These are phyloP conservation scores for Sus cebifrons DNA, from an alignment of 2,797 vertebrate genomes.

Conservation along the genomic window DNA sequence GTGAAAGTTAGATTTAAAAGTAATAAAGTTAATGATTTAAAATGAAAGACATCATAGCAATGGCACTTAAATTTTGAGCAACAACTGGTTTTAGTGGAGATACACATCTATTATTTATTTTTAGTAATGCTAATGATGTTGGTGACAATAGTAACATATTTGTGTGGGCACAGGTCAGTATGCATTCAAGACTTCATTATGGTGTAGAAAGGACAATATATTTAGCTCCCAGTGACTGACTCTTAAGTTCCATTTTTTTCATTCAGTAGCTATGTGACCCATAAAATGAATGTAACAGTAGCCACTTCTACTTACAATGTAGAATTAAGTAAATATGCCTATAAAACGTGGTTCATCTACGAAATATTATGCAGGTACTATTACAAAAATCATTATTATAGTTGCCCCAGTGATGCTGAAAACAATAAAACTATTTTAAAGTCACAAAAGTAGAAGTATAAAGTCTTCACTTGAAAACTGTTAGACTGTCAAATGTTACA, in stretches of 20 bases:
- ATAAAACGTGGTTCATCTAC: neutral
- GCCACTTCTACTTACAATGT: neutral
- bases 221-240: neutral
- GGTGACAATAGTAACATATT: neutral
- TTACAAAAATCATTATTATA: neutral
- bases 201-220: neutral
- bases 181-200: neutral
- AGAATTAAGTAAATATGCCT: neutral
- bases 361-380: neutral
- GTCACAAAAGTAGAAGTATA: neutral
- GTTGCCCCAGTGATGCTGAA: neutral
- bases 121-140: neutral
- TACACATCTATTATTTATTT: neutral
- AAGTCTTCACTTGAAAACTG: neutral
- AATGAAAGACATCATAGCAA: neutral
- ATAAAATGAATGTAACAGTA: constrained; percentile 7
- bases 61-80: constrained; percentile 13
- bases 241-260: neutral
- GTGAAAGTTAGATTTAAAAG: neutral
- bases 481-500: neutral
- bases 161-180: neutral
- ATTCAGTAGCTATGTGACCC: neutral
- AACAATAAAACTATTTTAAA: neutral
- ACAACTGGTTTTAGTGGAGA: neutral
- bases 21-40: constrained; percentile 8